Conservation (phyloP, 2,888 invertebrate species). For the Drosophila neonasuta region DNA sequence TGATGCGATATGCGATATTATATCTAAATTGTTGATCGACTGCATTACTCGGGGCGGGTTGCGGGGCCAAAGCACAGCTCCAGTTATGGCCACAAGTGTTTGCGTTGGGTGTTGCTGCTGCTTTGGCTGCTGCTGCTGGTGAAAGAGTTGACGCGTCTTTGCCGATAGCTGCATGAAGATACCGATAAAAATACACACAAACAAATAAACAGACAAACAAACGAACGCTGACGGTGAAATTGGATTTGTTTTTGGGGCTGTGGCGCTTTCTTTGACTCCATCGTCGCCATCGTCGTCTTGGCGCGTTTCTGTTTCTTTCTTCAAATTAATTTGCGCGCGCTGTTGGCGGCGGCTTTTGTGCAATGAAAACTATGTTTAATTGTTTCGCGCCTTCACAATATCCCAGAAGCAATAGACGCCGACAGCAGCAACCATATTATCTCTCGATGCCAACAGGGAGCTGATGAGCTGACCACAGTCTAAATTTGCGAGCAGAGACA, state of each 20-base stretch:
- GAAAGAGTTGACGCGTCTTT: conserved; percentile 64
- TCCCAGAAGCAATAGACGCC: conserved; percentile 33
- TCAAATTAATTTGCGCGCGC: conserved; percentile 70
- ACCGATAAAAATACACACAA: conserved; percentile 49
- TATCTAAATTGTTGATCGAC: conserved; percentile 78
- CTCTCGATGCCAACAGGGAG: conserved; percentile 20
- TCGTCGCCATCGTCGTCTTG: not conserved
- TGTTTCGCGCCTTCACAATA: conserved; percentile 74
- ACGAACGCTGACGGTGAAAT: conserved; percentile 59
- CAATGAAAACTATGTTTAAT: conserved; percentile 78
- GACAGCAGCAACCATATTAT: conserved; percentile 26
- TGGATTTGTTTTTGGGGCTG: conserved; percentile 75
- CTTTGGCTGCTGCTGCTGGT: conserved; percentile 50
- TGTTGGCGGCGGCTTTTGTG: conserved; percentile 69
- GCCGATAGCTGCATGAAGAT: conserved; percentile 61
- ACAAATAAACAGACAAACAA: conserved; percentile 16
- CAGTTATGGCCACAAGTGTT: conserved; percentile 68
- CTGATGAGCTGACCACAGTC: conserved; percentile 29
- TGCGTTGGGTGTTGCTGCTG: conserved; percentile 65
- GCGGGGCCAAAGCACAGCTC: conserved; percentile 45
- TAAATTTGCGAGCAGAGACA: conserved; percentile 29
- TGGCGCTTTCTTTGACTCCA: conserved; percentile 67
- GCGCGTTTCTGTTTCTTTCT: conserved; percentile 12
- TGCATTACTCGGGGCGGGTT: conserved; percentile 58
- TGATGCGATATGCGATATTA: conserved; percentile 79